Conservation (phyloP, 35 echinoderm and acorn worm genomes). For the Nesometra sesokonis region DNA sequence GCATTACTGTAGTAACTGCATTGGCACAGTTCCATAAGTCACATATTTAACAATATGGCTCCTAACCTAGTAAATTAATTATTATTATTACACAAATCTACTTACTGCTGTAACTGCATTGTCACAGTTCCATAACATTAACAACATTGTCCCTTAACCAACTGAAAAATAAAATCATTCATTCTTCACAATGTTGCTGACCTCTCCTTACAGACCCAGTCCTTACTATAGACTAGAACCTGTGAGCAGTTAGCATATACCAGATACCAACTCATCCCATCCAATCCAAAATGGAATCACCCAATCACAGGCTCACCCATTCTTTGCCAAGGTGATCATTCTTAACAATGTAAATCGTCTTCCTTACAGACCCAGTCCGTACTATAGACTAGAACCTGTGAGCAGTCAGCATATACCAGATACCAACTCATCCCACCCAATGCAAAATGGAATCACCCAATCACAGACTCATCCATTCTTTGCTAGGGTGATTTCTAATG, state of each 20-base stretch:
- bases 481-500: slow-evolving; percentile 67
- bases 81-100: too few relatives aligned
- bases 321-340: slow-evolving; percentile 75
- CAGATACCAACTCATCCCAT: neutral
- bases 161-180: too few relatives aligned
- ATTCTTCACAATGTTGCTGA: too few relatives aligned
- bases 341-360: too few relatives aligned
- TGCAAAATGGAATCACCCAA: neutral
- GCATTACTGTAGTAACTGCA: too few relatives aligned
- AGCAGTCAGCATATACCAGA: neutral
- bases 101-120: too few relatives aligned
- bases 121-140: too few relatives aligned
- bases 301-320: slow-evolving; percentile 35
- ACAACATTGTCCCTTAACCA: too few relatives aligned
- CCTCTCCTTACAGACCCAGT: slow-evolving; percentile 64
- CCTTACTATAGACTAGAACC: slow-evolving; percentile 46
- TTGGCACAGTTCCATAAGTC: too few relatives aligned
- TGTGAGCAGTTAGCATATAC: neutral
- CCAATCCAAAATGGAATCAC: neutral
- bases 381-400: slow-evolving; percentile 33
- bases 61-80: too few relatives aligned
- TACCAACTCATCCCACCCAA: neutral
- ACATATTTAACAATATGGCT: too few relatives aligned
- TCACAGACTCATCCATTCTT: slow-evolving; percentile 45
- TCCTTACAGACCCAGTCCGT: slow-evolving; percentile 53